Percentiles rank a stretch among this genome's conserved stretches.
Conservation (phyloP, 2,888 invertebrate species). For the Rhopalosiphum nymphaeae region DNA sequence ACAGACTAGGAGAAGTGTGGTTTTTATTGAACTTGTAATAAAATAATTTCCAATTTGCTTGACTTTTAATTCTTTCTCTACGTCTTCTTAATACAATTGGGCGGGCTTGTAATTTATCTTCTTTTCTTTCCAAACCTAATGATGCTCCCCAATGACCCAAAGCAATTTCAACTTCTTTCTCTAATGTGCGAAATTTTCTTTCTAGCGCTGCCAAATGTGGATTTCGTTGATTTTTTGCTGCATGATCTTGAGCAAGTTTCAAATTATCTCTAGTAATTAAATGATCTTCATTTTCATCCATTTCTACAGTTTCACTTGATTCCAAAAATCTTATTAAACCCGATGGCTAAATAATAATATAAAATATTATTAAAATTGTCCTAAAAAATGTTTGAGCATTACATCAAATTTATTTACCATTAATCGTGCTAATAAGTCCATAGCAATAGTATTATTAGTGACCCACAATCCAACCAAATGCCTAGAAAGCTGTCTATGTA, state of each 20-base stretch:
- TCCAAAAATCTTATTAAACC: constrained; percentile 92
- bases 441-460: constrained; percentile 92
- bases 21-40: constrained; percentile 95
- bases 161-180: constrained; percentile 85
- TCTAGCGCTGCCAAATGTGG: constrained; percentile 81
- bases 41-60: constrained; percentile 92
- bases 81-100: constrained; percentile 93
- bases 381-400: background rate
- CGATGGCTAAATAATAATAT: constrained; percentile 78
- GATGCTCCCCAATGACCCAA: constrained; percentile 81
- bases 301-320: constrained; percentile 86
- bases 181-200: constrained; percentile 81
- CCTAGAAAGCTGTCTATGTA: constrained; percentile 91
- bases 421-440: constrained; percentile 86
- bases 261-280: constrained; percentile 92
- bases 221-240: constrained; percentile 77
- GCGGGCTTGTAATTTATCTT: constrained; percentile 75
- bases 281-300: constrained; percentile 79
- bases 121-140: constrained; percentile 75
- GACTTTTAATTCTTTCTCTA: constrained; percentile 86
- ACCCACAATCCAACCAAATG: constrained; percentile 97
- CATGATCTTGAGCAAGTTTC: constrained; percentile 89
- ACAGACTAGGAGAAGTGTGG: constrained; percentile 94
- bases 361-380: background rate
- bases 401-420: constrained; percentile 79